phyloP scores from a whole-genome alignment of 2,797 vertebrate genomes.

The Fringilla coelebs region DNA sequence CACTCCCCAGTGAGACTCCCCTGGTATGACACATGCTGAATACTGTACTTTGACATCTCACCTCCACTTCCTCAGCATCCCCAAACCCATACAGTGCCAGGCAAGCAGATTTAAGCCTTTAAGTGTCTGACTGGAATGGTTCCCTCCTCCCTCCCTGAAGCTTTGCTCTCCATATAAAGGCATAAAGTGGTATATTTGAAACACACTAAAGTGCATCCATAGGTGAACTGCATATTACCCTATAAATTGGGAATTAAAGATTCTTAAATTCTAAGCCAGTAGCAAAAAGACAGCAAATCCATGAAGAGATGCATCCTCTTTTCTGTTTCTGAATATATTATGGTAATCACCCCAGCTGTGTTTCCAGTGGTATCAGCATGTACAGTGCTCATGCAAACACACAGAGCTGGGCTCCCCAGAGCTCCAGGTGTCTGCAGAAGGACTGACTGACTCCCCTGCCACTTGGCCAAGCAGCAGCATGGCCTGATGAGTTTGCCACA shows the following conservation, averaged over 20 bases:
- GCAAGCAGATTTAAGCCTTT: neutral
- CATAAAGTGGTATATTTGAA: neutral
- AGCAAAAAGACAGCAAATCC: neutral
- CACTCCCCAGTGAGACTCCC: neutral
- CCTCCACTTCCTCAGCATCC: neutral
- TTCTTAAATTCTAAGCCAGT: neutral
- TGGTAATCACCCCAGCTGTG: neutral
- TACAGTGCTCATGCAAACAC: neutral
- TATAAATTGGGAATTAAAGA: neutral
- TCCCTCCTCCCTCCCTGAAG: neutral
- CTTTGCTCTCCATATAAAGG: neutral
- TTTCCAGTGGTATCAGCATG: neutral
- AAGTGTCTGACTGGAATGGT: neutral
- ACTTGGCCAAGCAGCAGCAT: neutral
- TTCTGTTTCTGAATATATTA: neutral
- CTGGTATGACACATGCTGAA: rapidly evolving
- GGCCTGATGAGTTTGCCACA: neutral
- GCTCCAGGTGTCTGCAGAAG: neutral
- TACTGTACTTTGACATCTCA: neutral
- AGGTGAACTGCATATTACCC: neutral
- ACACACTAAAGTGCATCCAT: neutral
- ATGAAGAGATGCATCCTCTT: neutral
- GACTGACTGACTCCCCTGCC: rapidly evolving
- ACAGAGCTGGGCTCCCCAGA: neutral
- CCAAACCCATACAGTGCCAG: neutral